Conservation (phyloP, 53 echinoderm and acorn worm genomes). For the Temnopleurus reevesii region DNA sequence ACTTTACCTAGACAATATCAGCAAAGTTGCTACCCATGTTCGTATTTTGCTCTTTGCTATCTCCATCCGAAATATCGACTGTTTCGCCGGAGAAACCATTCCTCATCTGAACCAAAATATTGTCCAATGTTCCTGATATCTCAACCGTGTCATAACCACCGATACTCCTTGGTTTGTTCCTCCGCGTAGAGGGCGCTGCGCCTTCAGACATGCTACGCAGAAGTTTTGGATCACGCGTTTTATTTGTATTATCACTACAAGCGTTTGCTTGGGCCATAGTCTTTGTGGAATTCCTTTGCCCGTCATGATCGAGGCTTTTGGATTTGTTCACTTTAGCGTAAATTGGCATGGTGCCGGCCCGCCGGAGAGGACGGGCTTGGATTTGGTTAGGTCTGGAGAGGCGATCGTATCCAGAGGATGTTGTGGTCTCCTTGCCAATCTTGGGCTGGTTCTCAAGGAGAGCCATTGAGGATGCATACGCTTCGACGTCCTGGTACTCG, state of each 20-base stretch:
- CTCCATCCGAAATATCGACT: not conserved
- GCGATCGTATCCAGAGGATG: not conserved
- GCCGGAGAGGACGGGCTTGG: not conserved
- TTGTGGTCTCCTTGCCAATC: not conserved
- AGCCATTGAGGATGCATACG: not conserved
- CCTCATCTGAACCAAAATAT: conserved; percentile 31
- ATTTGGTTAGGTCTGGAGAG: not conserved
- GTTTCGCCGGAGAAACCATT: conserved; percentile 37
- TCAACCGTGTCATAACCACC: conserved; percentile 26
- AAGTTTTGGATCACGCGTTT: not conserved
- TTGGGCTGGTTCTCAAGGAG: not conserved
- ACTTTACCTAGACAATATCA: conserved; percentile 5
- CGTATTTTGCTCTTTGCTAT: not conserved
- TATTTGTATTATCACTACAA: not conserved
- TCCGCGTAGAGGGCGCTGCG: not conserved
- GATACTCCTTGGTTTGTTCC: not conserved
- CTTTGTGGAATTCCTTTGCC: not conserved
- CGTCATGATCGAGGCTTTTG: conserved; percentile 45
- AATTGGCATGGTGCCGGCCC: not conserved
- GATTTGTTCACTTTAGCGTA: conserved; percentile 55
- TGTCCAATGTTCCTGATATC: not conserved
- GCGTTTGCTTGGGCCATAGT: not conserved
- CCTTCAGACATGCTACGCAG: conserved; percentile 52
- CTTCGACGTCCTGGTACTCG: conserved; percentile 9
- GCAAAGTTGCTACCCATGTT: conserved; percentile 19